Evolutionary conservation across 2,888 invertebrate species (phyloP).

Genomic region (Amblyjoppa proteus): DNA sequence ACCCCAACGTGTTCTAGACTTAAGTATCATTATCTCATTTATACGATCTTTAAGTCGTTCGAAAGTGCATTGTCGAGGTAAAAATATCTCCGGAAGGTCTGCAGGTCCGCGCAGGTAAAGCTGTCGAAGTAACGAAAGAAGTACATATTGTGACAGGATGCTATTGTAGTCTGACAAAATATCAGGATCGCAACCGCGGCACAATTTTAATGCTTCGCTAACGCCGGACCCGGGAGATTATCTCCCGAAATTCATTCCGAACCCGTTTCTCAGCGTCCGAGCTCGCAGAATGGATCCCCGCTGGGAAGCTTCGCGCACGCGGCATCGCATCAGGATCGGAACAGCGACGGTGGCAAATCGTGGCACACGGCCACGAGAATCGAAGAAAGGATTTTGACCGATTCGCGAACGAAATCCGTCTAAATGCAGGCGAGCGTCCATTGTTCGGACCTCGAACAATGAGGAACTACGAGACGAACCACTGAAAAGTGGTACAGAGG

Average conservation of each 20-base stretch:
- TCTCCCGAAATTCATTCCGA: conserved; percentile 80
- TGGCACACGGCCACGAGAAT: conserved; percentile 68
- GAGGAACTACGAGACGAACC: conserved; percentile 44
- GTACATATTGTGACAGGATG: conserved; percentile 67
- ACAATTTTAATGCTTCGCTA: conserved; percentile 77
- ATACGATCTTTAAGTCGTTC: conserved; percentile 41
- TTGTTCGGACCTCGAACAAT: conserved; percentile 73
- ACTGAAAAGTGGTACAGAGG: conserved; percentile 28
- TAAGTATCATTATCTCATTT: conserved; percentile 47
- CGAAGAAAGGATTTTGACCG: conserved; percentile 81
- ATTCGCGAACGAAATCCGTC: conserved; percentile 80
- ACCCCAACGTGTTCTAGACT: neutral
- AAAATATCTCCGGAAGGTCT: neutral
- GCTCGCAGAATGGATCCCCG: conserved; percentile 80
- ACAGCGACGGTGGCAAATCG: conserved; percentile 31
- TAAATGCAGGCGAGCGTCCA: conserved; percentile 68
- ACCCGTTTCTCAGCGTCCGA: conserved; percentile 80
- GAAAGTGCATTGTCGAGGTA: conserved; percentile 17
- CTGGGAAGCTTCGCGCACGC: conserved; percentile 73
- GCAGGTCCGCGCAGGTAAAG: conserved; percentile 3
- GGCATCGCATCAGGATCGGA: neutral
- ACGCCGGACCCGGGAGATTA: conserved; percentile 75
- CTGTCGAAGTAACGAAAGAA: conserved; percentile 48
- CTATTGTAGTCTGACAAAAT: conserved; percentile 65
- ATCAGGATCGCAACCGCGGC: conserved; percentile 59